Evolutionary conservation across 92 coral and sea anemone genomes (phyloP).

Genomic region (Palythoa heliodiscus): DNA sequence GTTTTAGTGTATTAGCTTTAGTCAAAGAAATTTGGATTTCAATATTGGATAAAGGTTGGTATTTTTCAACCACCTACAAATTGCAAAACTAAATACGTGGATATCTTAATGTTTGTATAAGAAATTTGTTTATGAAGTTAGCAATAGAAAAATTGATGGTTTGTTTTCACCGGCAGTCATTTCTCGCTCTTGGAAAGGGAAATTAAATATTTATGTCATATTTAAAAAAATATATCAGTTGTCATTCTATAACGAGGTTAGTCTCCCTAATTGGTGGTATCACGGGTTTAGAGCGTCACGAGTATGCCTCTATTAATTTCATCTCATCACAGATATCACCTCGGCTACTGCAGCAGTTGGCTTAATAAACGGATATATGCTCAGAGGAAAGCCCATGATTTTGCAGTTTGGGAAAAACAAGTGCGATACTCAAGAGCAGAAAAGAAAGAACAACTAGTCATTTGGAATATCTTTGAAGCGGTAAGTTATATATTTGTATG

Average conservation of each 20-base stretch:
- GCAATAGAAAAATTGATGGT: not conserved
- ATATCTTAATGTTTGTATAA: not conserved
- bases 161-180: not conserved
- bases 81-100: not conserved
- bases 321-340: conserved; percentile 54
- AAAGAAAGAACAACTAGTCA: not conserved
- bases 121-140: not conserved
- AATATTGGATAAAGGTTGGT: not conserved
- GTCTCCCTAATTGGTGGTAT: conserved; percentile 2
- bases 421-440: conserved; percentile 20
- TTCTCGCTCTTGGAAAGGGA: conserved; percentile 2
- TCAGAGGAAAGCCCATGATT: conserved; percentile 86
- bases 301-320: not conserved
- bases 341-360: conserved; percentile 77
- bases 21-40: not conserved
- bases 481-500: not conserved
- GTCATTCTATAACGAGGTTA: not conserved
- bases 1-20: not conserved
- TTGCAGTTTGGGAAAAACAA: conserved; percentile 83
- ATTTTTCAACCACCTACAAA: not conserved
- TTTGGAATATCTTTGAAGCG: not conserved
- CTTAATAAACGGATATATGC: conserved; percentile 80
- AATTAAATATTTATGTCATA: conserved; percentile 12
- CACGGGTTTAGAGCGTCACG: not conserved
- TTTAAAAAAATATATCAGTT: not conserved